A percentile compares a stretch with the other conserved stretches of the same genome.
phyloP scores from a whole-genome alignment of 2,888 invertebrate genomes.

The Drosophila paranaensis region DNA sequence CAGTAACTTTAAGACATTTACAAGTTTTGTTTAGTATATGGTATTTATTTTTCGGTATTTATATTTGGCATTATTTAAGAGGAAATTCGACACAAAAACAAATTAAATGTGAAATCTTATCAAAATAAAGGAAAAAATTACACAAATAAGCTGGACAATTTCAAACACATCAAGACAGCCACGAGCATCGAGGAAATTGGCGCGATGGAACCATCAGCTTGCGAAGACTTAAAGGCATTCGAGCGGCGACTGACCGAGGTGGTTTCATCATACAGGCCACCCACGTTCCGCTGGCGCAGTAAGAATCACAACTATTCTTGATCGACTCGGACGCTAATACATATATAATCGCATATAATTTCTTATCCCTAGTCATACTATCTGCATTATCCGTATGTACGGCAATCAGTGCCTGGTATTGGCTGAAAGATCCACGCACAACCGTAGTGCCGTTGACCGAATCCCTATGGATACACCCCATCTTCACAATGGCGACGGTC shows the following conservation, averaged over 20 bases:
- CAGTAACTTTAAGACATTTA: not conserved
- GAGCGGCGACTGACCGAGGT: conserved; percentile 98
- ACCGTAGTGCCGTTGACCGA: conserved; percentile 96
- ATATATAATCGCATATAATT: not conserved
- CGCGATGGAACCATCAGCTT: conserved; percentile 93
- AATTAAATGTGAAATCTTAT: conserved; percentile 73
- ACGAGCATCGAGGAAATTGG: conserved; percentile 76
- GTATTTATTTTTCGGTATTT: conserved; percentile 31
- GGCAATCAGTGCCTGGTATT: conserved; percentile 97
- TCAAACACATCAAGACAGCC: conserved; percentile 66
- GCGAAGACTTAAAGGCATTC: conserved; percentile 99
- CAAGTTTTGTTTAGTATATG: conserved; percentile 13
- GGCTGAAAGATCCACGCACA: conserved; percentile 97
- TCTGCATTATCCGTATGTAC: conserved; percentile 95
- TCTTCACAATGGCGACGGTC: conserved; percentile 95
- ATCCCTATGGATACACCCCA: conserved; percentile 96
- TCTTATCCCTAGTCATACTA: conserved; percentile 89
- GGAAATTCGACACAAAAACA: conserved; percentile 58
- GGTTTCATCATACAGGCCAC: conserved; percentile 97
- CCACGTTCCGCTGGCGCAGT: conserved; percentile 98
- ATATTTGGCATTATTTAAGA: conserved; percentile 32
- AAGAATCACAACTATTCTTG: conserved; percentile 83
- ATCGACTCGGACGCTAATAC: no score
- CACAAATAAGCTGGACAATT: conserved; percentile 73
- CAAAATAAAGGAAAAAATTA: conserved; percentile 55